These are phyloP conservation scores for Lithobius niger DNA, from an alignment of 1,140 invertebrate genomes.

Conservation along the genomic window DNA sequence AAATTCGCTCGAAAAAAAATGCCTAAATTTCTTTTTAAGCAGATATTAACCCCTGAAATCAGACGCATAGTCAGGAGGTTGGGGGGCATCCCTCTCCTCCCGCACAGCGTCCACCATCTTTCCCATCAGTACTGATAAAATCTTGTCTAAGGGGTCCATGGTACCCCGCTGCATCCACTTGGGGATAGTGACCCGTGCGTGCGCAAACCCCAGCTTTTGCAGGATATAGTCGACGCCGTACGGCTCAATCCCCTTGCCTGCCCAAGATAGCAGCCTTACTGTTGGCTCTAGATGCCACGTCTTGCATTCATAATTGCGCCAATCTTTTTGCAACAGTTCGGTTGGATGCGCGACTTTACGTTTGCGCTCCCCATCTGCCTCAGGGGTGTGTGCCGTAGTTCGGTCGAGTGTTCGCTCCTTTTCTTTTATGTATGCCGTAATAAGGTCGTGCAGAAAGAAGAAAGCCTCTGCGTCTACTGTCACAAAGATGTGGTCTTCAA, in stretches of 20 bases:
- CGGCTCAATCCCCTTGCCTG: constrained; percentile 88
- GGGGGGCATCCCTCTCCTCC: constrained; percentile 15
- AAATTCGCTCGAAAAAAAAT: no score
- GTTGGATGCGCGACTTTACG: constrained; percentile 27
- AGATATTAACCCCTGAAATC: no score
- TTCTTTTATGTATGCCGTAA: constrained; percentile 87
- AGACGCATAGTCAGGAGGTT: no score
- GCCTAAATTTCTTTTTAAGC: no score
- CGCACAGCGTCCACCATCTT: constrained; percentile 27
- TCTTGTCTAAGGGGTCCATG: constrained; percentile 87
- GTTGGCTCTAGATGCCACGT: constrained; percentile 97
- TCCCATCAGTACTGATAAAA: constrained; percentile 40
- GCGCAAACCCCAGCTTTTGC: constrained; percentile 90
- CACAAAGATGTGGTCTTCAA: constrained; percentile 96
- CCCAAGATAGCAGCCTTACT: constrained; percentile 84
- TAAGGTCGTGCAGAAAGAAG: constrained; percentile 92
- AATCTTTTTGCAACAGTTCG: constrained; percentile 56
- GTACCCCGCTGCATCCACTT: constrained; percentile 97
- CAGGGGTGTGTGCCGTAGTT: constrained; percentile 23
- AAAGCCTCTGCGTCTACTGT: constrained; percentile 96
- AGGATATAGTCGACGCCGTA: constrained; percentile 95
- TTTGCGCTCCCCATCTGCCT: constrained; percentile 24
- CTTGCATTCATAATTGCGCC: constrained; percentile 83
- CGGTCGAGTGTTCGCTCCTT: constrained; percentile 47
- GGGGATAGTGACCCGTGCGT: constrained; percentile 93